Conservation (phyloP, 1,140 invertebrate genomes). For the Papilio polyxenes region DNA sequence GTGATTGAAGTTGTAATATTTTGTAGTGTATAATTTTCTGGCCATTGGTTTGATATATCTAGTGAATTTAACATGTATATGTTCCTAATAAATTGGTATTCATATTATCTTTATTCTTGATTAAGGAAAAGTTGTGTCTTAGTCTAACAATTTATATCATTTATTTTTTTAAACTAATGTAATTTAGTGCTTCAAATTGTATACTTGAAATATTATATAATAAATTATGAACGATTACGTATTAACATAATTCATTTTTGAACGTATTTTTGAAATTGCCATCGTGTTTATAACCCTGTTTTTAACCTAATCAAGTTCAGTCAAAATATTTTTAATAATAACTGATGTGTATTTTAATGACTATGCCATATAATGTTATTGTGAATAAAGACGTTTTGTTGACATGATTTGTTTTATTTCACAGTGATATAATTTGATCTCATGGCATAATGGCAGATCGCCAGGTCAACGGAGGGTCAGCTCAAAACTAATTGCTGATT, state of each 20-base stretch:
- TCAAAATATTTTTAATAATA: not conserved
- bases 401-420: conserved; percentile 11
- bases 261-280: not conserved
- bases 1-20: not conserved
- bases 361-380: conserved; percentile 31
- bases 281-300: not conserved
- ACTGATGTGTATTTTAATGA: not conserved
- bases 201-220: not conserved
- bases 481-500: no score
- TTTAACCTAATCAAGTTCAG: not conserved
- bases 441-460: no score
- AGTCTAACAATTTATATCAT: not conserved
- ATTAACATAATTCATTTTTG: not conserved
- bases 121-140: not conserved
- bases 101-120: not conserved
- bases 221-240: not conserved
- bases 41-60: not conserved
- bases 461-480: no score
- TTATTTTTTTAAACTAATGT: not conserved
- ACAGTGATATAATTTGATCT: not conserved
- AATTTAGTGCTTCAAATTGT: not conserved
- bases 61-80: conserved; percentile 8
- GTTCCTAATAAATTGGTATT: not conserved
- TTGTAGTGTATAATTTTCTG: not conserved
- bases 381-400: conserved; percentile 47